Evolutionary conservation across 2,797 vertebrate species (phyloP), one percentile per base, ranked within the genome.

Genomic region (Gymnoscopelus microlampas): DNA sequence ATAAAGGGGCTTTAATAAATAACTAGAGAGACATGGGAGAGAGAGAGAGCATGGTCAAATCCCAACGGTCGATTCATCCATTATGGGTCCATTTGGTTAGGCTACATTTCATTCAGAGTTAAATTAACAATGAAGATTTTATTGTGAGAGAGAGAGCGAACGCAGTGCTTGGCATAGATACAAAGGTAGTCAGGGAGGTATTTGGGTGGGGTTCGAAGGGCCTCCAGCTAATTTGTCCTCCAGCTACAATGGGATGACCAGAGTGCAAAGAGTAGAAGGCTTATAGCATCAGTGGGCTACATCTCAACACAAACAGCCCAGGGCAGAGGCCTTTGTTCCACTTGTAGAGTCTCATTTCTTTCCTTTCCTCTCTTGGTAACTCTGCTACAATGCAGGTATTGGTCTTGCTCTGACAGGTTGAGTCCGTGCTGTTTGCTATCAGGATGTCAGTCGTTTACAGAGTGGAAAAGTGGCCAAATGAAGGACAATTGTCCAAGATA

Each of bases 151-250:
- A 56, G 39, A 47, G 32, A 35, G 32, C 5, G 32, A 35, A 35
- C 32, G 32, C 32, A 5, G 39, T 44, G 39, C 39, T 66, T 47
- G 49, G 49, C 32, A 49, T 47, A 68, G 62, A 53, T 68, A 48
- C 64, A 75, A 76, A 61, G 72, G 39, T 44, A 44, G 39, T 44
- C 39, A 74, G 67, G 77, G 70, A 82, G 76, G 80, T 71, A 78
- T 86, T 73, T 76, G 86, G 87, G 83, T 77, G 81, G 71, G 79
- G 84, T 84, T 80, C 73, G 68, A 71, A 75, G 73, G 82, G 80
- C 88, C 87, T 82, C 85, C 73, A 91, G 87, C 85, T 91, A 91
- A 93, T 93, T 90, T 93, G 91, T 90, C 85, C 85, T 90, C 70
- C 69, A 67, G 68, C 82, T 88, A 92, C 90, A 92, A 93, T 88